Conservation (phyloP, 1,140 invertebrate genomes). For the Cydia fagiglandana region DNA sequence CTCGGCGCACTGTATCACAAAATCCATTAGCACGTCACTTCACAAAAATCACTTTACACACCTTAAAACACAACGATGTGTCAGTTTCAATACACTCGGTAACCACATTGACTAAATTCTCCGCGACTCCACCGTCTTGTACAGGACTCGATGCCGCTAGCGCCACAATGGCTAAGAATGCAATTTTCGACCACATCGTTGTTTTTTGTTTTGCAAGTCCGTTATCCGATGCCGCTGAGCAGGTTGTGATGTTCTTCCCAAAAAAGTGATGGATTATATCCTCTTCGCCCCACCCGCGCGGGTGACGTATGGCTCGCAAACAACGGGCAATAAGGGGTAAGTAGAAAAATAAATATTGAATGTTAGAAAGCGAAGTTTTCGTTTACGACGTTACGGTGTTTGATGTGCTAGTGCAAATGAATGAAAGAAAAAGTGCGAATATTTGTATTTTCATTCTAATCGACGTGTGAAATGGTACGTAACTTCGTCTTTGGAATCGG, state of each 20-base stretch:
- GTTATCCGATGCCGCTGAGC: conserved; percentile 32
- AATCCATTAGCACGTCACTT: conserved; percentile 53
- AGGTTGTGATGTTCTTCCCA: conserved; percentile 69
- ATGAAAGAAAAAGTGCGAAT: conserved; percentile 78
- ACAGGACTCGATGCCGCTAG: conserved; percentile 62
- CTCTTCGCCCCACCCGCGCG: conserved; percentile 60
- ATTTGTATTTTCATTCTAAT: conserved; percentile 64
- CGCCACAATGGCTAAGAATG: conserved; percentile 60
- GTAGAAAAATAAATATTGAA: conserved; percentile 77
- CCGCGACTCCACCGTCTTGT: conserved; percentile 62
- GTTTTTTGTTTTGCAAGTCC: conserved; percentile 36
- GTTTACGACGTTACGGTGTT: conserved; percentile 59
- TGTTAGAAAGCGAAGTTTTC: conserved; percentile 75
- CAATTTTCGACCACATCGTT: conserved; percentile 63
- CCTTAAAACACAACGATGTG: conserved; percentile 72
- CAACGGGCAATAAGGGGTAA: conserved; percentile 68
- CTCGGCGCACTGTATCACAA: background rate
- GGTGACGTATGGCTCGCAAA: conserved; percentile 65
- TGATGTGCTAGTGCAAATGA: conserved; percentile 66
- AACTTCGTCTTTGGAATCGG: background rate
- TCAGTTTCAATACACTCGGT: conserved; percentile 71
- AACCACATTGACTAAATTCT: conserved; percentile 69
- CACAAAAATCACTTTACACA: conserved; percentile 53
- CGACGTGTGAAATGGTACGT: conserved; percentile 28
- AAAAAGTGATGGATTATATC: conserved; percentile 74